These are phyloP conservation scores for Schlechtendalia chinensis DNA, from an alignment of 1,140 invertebrate species.

Conservation along the genomic window DNA sequence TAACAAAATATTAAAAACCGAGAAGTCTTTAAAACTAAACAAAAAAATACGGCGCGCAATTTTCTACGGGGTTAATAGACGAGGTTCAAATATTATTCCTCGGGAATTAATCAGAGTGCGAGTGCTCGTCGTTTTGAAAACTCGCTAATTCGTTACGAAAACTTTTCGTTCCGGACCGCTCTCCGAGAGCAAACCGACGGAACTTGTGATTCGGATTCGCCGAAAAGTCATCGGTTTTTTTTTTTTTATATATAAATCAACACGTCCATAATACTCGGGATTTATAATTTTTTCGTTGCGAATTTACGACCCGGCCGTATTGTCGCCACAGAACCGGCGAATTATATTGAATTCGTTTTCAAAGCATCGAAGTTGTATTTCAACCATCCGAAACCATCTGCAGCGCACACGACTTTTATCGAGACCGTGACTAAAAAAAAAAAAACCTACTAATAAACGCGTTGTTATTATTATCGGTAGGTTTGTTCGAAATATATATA, in stretches of 20 bases:
- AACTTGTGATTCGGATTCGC: not conserved
- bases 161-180: constrained; percentile 2
- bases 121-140: constrained; percentile 5
- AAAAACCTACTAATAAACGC: no score
- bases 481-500: not conserved
- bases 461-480: no score
- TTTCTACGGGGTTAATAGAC: no score
- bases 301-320: not conserved
- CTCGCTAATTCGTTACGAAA: constrained; percentile 13
- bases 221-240: not conserved
- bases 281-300: not conserved
- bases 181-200: not conserved
- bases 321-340: not conserved
- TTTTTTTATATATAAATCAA: no score
- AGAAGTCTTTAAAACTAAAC: not conserved
- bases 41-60: not conserved
- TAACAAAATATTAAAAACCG: not conserved
- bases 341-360: constrained; percentile 21
- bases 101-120: not conserved
- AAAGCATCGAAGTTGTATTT: not conserved
- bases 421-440: no score
- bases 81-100: not conserved
- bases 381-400: not conserved
- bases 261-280: not conserved
- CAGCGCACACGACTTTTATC: no score